These are phyloP conservation scores for Odontesthes bonariensis DNA, from an alignment of 2,113 vertebrate species.

Conservation along the genomic window DNA sequence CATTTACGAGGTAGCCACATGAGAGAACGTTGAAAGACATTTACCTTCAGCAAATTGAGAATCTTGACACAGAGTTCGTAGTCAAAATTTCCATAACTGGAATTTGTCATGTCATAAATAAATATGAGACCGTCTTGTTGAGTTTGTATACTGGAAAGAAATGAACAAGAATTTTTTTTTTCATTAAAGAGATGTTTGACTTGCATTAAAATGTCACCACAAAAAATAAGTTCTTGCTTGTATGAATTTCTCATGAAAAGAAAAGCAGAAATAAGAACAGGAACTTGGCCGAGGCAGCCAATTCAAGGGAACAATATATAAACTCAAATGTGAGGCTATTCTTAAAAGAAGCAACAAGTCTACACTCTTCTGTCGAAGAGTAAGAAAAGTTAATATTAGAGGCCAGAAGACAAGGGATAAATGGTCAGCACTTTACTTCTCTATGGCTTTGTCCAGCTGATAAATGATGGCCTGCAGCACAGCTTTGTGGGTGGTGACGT, in stretches of 20 bases:
- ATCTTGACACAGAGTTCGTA: conserved; percentile 88
- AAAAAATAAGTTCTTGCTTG: no score
- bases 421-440: conserved; percentile 68
- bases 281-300: no score
- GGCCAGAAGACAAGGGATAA: not conserved
- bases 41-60: conserved; percentile 86
- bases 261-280: no score
- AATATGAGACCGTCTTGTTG: conserved; percentile 86
- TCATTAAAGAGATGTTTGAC: not conserved
- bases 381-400: not conserved
- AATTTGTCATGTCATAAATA: conserved; percentile 88
- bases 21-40: not conserved
- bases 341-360: not conserved
- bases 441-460: conserved; percentile 87
- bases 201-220: no score
- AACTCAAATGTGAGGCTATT: no score
- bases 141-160: conserved; percentile 78
- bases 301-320: no score
- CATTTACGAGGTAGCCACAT: not conserved
- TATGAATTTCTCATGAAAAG: no score
- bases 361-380: not conserved
- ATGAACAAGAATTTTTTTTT: conserved; percentile 30
- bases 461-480: conserved; percentile 87
- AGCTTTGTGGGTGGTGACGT: conserved; percentile 83
- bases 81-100: conserved; percentile 85